Conservation (phyloP, 2,888 invertebrate species). For the Oscheius onirici region DNA sequence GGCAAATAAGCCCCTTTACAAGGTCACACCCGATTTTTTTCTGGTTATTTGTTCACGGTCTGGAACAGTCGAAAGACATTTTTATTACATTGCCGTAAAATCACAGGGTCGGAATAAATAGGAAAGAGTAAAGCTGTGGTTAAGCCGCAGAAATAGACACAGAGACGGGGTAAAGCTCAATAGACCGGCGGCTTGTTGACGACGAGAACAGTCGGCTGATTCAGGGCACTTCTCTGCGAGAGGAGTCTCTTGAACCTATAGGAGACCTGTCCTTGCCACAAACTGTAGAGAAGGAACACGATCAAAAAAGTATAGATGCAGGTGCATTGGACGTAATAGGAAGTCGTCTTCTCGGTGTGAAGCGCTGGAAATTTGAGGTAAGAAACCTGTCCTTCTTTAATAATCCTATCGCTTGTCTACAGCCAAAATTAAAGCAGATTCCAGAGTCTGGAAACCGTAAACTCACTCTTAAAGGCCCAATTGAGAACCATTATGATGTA, state of each 20-base stretch:
- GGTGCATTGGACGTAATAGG: constrained; percentile 62
- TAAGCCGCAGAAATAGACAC: constrained; percentile 17
- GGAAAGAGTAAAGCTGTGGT: constrained; percentile 22
- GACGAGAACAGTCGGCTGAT: constrained; percentile 51
- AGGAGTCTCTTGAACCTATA: constrained; percentile 52
- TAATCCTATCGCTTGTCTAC: background rate
- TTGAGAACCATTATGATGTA: constrained; percentile 70
- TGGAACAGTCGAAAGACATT: too few species aligned
- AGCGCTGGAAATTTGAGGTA: constrained; percentile 52
- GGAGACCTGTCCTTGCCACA: constrained; percentile 67
- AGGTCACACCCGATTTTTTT: too few species aligned
- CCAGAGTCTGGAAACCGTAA: too few species aligned
- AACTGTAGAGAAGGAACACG: constrained; percentile 62
- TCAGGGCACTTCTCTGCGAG: constrained; percentile 3
- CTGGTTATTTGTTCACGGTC: too few species aligned
- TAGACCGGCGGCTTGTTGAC: constrained; percentile 48
- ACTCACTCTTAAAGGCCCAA: constrained; percentile 69
- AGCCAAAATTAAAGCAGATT: background rate
- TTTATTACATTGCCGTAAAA: background rate
- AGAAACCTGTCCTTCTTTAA: too few species aligned
- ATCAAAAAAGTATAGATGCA: constrained; percentile 52
- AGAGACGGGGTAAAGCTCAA: background rate
- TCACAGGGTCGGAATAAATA: background rate
- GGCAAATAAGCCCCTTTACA: too few species aligned
- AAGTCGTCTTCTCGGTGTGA: constrained; percentile 60